These are phyloP conservation scores for Schizaphis graminum DNA, from an alignment of 2,888 invertebrate genomes.

Conservation along the genomic window DNA sequence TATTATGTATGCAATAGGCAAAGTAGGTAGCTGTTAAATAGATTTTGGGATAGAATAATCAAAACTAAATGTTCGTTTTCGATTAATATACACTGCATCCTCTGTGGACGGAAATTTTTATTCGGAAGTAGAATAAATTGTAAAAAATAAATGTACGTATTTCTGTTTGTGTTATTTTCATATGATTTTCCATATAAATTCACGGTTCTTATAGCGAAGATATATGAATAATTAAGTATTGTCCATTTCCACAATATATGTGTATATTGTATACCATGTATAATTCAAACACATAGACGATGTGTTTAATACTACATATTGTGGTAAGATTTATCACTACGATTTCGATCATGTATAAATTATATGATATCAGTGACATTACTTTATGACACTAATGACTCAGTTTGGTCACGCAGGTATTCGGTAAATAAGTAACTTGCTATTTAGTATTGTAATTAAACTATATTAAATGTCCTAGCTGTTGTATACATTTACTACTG, in stretches of 20 bases:
- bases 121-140: neutral
- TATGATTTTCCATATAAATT: neutral
- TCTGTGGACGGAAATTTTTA: neutral
- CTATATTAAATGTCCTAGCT: neutral
- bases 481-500: neutral
- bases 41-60: neutral
- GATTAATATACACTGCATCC: neutral
- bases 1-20: neutral
- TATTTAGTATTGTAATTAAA: neutral
- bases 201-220: neutral
- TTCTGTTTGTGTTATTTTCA: neutral
- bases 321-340: neutral
- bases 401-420: no score
- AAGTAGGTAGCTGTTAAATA: neutral
- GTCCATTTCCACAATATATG: neutral
- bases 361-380: neutral
- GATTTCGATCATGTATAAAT: neutral
- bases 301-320: neutral
- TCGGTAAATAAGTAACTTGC: neutral
- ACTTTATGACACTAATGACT: constrained; percentile 7
- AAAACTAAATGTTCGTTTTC: neutral
- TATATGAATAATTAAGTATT: neutral
- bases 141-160: neutral
- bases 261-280: neutral
- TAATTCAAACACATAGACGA: neutral